phyloP scores from a whole-genome alignment of 2,113 vertebrate species.

The Solea solea region DNA sequence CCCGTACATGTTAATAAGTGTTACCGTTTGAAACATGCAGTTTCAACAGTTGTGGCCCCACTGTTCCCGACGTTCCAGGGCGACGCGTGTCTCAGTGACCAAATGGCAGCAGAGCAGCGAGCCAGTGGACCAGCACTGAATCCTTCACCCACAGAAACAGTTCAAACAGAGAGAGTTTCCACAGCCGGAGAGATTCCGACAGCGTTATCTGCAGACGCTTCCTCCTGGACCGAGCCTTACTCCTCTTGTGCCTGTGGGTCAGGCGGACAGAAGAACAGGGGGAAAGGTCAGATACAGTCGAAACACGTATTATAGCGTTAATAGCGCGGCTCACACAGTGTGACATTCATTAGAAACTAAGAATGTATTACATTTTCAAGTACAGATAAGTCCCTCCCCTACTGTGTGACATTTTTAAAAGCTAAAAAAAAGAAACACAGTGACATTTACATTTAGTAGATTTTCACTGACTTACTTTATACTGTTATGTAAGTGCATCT shows the following conservation, averaged over 20 bases:
- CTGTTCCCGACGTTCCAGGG: not conserved
- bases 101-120: slow-evolving; percentile 76
- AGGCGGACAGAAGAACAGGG: slow-evolving; percentile 7
- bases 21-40: no score
- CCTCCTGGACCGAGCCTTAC: slow-evolving; percentile 77
- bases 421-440: no score
- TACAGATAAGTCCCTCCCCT: no score
- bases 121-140: slow-evolving; percentile 79
- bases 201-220: slow-evolving; percentile 84
- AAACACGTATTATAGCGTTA: not conserved
- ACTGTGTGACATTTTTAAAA: not conserved
- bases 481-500: no score
- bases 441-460: not conserved
- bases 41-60: not conserved
- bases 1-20: no score
- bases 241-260: slow-evolving; percentile 85
- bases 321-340: no score
- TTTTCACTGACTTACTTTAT: not conserved
- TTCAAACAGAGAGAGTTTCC: slow-evolving; percentile 88
- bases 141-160: slow-evolving; percentile 84
- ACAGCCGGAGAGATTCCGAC: slow-evolving; percentile 83
- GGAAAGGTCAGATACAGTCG: not conserved
- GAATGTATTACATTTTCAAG: no score
- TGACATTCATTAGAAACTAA: no score
- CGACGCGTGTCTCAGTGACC: slow-evolving; percentile 60